Conservation (phyloP, 1,140 invertebrate genomes). For the Drosophila nasuta region DNA sequence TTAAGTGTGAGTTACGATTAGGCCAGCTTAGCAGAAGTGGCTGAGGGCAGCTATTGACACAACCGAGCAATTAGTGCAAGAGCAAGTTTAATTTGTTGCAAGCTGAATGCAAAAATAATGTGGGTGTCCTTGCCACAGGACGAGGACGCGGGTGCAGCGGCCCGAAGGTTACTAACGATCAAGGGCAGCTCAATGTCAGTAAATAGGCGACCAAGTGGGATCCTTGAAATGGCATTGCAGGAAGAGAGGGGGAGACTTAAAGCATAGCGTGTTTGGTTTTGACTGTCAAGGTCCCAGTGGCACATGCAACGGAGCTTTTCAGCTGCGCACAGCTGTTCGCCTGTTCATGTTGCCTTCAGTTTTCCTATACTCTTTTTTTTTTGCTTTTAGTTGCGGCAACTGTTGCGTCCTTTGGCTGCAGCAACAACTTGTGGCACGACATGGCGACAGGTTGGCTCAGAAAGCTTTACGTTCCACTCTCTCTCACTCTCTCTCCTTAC, state of each 20-base stretch:
- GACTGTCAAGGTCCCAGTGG: slow-evolving; percentile 26
- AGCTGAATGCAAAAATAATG: background rate
- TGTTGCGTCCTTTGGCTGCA: slow-evolving; percentile 57
- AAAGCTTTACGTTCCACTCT: slow-evolving; percentile 26
- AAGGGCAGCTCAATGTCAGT: slow-evolving; percentile 73
- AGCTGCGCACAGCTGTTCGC: slow-evolving; percentile 53
- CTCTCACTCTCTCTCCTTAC: slow-evolving; percentile 13
- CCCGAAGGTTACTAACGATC: slow-evolving; percentile 66
- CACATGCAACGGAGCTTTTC: slow-evolving; percentile 14
- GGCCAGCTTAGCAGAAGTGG: too few relatives aligned
- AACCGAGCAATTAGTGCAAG: slow-evolving; percentile 23
- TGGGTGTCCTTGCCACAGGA: slow-evolving; percentile 22
- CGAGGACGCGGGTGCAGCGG: slow-evolving; percentile 22
- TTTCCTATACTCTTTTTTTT: background rate
- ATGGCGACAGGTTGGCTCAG: background rate
- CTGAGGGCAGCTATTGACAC: slow-evolving; percentile 1
- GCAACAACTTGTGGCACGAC: slow-evolving; percentile 70
- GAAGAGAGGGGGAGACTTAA: background rate
- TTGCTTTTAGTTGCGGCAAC: slow-evolving; percentile 11
- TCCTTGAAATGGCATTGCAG: slow-evolving; percentile 54
- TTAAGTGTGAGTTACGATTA: too few relatives aligned
- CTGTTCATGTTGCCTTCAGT: slow-evolving; percentile 8
- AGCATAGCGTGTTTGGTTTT: slow-evolving; percentile 5
- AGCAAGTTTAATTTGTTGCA: slow-evolving; percentile 18
- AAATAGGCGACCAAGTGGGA: slow-evolving; percentile 22